Base-by-base conservation (phyloP, 92 coral and sea anemone species). In the Palythoa grandiflora region DNA sequence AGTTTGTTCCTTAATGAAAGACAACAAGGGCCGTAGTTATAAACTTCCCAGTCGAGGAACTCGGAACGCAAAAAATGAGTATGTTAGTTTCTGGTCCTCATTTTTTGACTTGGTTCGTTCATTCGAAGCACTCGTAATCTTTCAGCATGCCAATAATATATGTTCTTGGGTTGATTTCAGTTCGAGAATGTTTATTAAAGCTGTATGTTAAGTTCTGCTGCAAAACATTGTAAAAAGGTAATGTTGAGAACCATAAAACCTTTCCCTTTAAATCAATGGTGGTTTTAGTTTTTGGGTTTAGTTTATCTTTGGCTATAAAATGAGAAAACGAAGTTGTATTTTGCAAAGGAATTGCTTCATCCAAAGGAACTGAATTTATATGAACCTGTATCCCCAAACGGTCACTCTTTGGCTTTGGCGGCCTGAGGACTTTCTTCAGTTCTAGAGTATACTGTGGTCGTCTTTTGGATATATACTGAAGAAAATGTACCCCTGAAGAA, bases 181-280 rank as follows among this genome's bases (percentile, higher is more conserved):
- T 15, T 16, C 4, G 68, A 60, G 68, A 60, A 17, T 60, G 68
- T 17, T 60, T 60, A 60, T 60, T 60, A 60, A 14, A 60, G 68
- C n/a, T 60, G 68, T 60, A 60, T 60, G 68, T 60, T 60, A 14
- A 60, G 68, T 60, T 60, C n/a, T 60, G 68, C 68, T 60, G 20
- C 68, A 60, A 60, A 60, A 60, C 21, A 60, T 16, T 60, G 1
- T 8, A 14, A 35, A 60, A 60, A 60, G 68, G 11, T 60, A 60
- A 60, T 60, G 68, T 19, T 60, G 68, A 60, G 20, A 60, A 60
- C 16, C 20, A 60, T 60, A 60, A 15, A 60, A 60, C 20, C 16
- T 54, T 57, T 16, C 65, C 65, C 65, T 57, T 57, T 61, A 2
- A 61, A 61, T 61, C 28, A 61, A 61, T 61, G 35, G 35, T 61